Percentiles rank a stretch among this genome's conserved stretches.
phyloP scores from a whole-genome alignment of 2,797 vertebrate species.

The Ptychadena robeensis region DNA sequence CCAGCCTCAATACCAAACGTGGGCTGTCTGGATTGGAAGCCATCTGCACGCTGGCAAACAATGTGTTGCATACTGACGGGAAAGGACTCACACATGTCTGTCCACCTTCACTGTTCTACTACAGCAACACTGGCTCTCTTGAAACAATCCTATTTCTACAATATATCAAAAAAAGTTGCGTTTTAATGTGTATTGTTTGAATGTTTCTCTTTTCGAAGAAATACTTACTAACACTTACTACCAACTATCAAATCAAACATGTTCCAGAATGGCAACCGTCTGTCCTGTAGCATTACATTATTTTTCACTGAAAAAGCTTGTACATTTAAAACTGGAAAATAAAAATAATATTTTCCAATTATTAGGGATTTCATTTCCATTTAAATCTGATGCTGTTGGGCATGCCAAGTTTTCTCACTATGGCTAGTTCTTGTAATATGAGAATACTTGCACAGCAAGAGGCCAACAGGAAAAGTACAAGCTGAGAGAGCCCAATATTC shows the following conservation, averaged over 20 bases:
- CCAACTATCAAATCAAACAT: background rate
- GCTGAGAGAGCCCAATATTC: slow-evolving; percentile 13
- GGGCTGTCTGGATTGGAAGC: too few species aligned
- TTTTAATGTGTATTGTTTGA: too few species aligned
- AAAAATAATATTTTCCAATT: slow-evolving; percentile 47
- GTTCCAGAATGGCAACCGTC: background rate
- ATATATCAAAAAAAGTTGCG: too few species aligned
- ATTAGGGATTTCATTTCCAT: slow-evolving; percentile 33
- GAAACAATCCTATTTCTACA: too few species aligned
- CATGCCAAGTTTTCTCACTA: slow-evolving; percentile 36
- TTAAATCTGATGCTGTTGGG: slow-evolving; percentile 21
- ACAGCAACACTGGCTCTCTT: too few species aligned
- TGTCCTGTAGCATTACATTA: background rate
- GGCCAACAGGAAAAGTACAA: slow-evolving; percentile 21
- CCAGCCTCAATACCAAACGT: too few species aligned
- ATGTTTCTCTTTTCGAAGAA: too few species aligned
- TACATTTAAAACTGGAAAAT: slow-evolving; percentile 26
- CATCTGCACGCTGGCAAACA: too few species aligned
- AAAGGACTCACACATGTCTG: too few species aligned
- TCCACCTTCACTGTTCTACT: too few species aligned
- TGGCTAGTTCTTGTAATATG: slow-evolving; percentile 34
- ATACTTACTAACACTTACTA: too few species aligned
- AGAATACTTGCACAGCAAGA: slow-evolving; percentile 33
- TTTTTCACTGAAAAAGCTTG: background rate
- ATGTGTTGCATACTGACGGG: too few species aligned